Percentiles rank a stretch among this genome's conserved stretches.
These are phyloP conservation scores for Protonemura montana DNA, from an alignment of 2,888 invertebrate species.

Conservation along the genomic window DNA sequence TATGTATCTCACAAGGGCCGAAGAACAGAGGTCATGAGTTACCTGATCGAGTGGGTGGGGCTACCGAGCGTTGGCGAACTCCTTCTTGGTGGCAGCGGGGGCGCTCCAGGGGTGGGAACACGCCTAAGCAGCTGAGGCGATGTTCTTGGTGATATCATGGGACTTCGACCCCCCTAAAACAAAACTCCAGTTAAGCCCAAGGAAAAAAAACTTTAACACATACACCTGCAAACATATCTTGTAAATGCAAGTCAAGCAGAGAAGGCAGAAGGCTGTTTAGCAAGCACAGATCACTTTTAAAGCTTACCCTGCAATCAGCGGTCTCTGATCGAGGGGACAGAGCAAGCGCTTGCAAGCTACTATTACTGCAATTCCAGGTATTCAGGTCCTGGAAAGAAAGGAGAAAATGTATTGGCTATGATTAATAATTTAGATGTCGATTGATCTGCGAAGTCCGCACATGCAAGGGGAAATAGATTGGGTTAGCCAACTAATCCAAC, in stretches of 20 bases:
- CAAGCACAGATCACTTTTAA: background rate
- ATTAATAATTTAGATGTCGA: background rate
- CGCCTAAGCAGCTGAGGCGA: slow-evolving; percentile 63
- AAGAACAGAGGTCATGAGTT: background rate
- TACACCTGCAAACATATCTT: background rate
- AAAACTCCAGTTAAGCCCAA: slow-evolving; percentile 29
- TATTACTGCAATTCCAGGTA: slow-evolving; percentile 63
- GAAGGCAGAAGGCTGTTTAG: background rate
- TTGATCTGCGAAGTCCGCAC: too few relatives aligned
- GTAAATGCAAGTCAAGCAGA: background rate
- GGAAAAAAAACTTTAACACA: background rate
- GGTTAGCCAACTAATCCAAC: background rate
- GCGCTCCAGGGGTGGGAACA: slow-evolving; percentile 54
- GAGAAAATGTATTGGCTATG: background rate
- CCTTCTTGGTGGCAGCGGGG: slow-evolving; percentile 70
- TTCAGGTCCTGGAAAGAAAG: slow-evolving; percentile 59
- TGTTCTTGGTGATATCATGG: slow-evolving; percentile 66
- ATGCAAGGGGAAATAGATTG: too few relatives aligned
- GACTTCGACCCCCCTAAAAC: slow-evolving; percentile 62
- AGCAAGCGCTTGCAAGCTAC: slow-evolving; percentile 63
- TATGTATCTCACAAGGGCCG: too few relatives aligned
- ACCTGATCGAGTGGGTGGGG: slow-evolving; percentile 53
- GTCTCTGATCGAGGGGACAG: slow-evolving; percentile 63
- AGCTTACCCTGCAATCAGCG: slow-evolving; percentile 57
- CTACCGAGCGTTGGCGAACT: slow-evolving; percentile 63